Base-by-base conservation (phyloP, 2,888 invertebrate species). In the Yponomeuta malinellus region DNA sequence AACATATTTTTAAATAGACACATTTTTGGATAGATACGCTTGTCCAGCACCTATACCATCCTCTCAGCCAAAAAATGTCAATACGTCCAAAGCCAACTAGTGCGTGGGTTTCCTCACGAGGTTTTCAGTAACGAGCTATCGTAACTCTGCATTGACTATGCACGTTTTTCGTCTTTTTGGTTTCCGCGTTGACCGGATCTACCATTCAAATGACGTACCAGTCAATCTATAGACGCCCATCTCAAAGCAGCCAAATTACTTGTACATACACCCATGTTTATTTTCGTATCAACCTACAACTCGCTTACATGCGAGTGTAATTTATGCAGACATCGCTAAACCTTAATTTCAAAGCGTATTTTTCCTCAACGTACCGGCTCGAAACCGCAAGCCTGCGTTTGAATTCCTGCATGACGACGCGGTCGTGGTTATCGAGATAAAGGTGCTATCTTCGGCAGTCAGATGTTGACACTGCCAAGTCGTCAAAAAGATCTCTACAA, bases 361-460 rank as follows among this genome's bases (percentile, higher is more conserved):
- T 59, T 59, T 59, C 52, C 52, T 59, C 52, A 59, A 59, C 15
- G 52, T 59, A 8, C 15, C 52, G 52, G 15, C 52, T 59, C 15
- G 52, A 59, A 59, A 59, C 52, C 52, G 52, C 52, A 59, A 59
- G 52, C 52, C 15, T 59, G 52, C 52, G 52, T 59, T 59, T 59
- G 52, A 59, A 59, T 59, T 59, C 52, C 15, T 12, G 15, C 6
- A 59, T 15, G 52, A 59, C 12, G 52, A 59, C 52, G 52, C 8
- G 12, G 52, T 12, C 15, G 23, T 23, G 52, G 52, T 5, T 12
- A 15, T 15, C 15, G 52, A 59, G 15, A 15, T 15, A 59, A 59
- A 59, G 52, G 15, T 15, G 52, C 15, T 12, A 15, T 59, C 15
- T 15, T 59, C 52, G 33, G 33, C 33, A 4, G 10, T 52, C 52